These are phyloP conservation scores for Cheilosia urbana DNA, from an alignment of 2,888 invertebrate species.

Conservation along the genomic window DNA sequence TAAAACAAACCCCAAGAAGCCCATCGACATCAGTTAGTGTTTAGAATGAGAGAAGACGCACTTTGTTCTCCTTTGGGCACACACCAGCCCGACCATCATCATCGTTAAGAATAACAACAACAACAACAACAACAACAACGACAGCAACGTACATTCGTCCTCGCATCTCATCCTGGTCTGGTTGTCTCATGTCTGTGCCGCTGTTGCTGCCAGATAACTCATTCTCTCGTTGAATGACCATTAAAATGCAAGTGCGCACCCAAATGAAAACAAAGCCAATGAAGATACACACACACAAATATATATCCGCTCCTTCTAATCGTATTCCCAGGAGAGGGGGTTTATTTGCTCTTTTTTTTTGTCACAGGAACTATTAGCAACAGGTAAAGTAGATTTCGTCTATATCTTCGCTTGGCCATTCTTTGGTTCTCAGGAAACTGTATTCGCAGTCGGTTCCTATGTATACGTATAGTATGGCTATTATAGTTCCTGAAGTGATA, in stretches of 20 bases:
- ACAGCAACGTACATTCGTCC: slow-evolving; percentile 25
- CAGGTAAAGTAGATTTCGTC: slow-evolving; percentile 72
- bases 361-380: slow-evolving; percentile 58
- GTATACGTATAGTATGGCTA: slow-evolving; percentile 1
- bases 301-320: slow-evolving; percentile 5
- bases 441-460: background rate
- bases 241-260: slow-evolving; percentile 65
- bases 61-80: slow-evolving; percentile 47
- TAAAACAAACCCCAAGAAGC: slow-evolving; percentile 41
- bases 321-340: background rate
- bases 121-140: background rate
- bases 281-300: slow-evolving; percentile 33
- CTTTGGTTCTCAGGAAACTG: slow-evolving; percentile 47
- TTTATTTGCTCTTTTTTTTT: slow-evolving; percentile 6
- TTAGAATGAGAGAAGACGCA: slow-evolving; percentile 50
- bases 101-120: slow-evolving; percentile 4
- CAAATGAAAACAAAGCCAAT: slow-evolving; percentile 61
- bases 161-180: slow-evolving; percentile 44
- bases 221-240: slow-evolving; percentile 65
- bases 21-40: slow-evolving; percentile 51
- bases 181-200: slow-evolving; percentile 9
- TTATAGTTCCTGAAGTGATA: slow-evolving; percentile 31
- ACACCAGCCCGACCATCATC: slow-evolving; percentile 27
- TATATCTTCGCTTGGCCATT: slow-evolving; percentile 30
- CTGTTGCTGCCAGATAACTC: slow-evolving; percentile 47